Evolutionary conservation across 2,888 invertebrate species (phyloP), one percentile per base, ranked within the genome.

Genomic region (Aproaerema taeniolella): DNA sequence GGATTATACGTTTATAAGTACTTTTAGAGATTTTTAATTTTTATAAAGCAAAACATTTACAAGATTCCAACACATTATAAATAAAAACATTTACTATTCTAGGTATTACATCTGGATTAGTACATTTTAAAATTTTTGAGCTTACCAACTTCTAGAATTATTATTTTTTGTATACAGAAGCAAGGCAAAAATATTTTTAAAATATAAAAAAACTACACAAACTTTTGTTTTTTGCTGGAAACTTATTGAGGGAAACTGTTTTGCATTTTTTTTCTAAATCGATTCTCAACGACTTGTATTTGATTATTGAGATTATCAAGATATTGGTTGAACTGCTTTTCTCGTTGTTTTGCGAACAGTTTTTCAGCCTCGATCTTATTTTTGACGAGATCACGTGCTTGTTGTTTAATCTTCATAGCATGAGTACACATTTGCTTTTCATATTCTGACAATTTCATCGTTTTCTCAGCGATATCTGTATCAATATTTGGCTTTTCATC

Each of bases 351-450:
- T 26, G 76, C 53, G 47, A 88, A 85, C 41, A 88, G 78, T 26
- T 74, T 79, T 53, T 89, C 83, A 3, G 89, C 81, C 32, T 81
- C 67, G 31, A 74, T 66, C 54, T 89, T 81, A 55, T 90, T 90
- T 35, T 83, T 72, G 1, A 82, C 62, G 47, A 91, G 79, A 46
- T 85, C 78, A 28, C 88, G 80, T 25, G 88, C 88, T 50, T 90
- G 88, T 34, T 89, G 80, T 38, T 89, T 88, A 0, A 91, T 87
- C 61, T 91, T 89, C 67, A 88, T 88, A 42, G 92, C 70, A 68
- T 90, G 90, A 25, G 88, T 87, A 32, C 89, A 81, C 77, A 92
- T 89, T 66, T 89, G 89, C 60, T 91, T 91, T 56, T 92, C 92
- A 61, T 89, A 91, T 31, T 87, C 78, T 0, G 91, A 90, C 43